Percentiles rank a stretch among this genome's conserved stretches.
These are phyloP conservation scores for Onychomys torridus DNA, from an alignment of 2,797 vertebrate species.

Conservation along the genomic window DNA sequence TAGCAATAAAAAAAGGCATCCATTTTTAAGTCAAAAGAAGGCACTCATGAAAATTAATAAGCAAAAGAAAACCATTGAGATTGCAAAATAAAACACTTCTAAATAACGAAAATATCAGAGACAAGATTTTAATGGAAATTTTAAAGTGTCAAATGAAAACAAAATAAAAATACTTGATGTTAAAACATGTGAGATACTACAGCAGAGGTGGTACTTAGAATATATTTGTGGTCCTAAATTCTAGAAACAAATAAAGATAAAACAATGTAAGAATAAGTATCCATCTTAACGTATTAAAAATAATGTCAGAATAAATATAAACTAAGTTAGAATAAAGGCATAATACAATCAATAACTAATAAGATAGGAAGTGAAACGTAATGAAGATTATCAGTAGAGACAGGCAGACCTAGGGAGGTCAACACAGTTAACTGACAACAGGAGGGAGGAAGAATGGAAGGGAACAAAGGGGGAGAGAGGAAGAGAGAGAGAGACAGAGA, in stretches of 20 bases:
- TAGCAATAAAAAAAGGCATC: not conserved
- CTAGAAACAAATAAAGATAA: slow-evolving; percentile 11
- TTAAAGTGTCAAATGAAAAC: slow-evolving; percentile 27
- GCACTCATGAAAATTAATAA: slow-evolving; percentile 20
- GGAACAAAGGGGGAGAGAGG: not conserved
- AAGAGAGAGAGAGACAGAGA: not conserved
- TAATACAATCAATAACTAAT: slow-evolving; percentile 23
- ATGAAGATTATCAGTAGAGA: slow-evolving; percentile 9
- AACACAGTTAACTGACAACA: not conserved
- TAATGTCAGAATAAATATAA: slow-evolving; percentile 48
- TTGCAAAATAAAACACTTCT: slow-evolving; percentile 37
- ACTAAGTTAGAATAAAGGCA: not conserved
- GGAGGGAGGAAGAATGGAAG: not conserved
- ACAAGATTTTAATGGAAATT: not conserved
- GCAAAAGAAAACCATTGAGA: not conserved
- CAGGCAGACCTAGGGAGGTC: not conserved
- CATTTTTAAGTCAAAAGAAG: slow-evolving; percentile 20
- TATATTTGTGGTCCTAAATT: not conserved
- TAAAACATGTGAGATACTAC: not conserved
- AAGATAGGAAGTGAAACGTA: slow-evolving; percentile 33
- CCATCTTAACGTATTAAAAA: not conserved
- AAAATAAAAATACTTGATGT: not conserved
- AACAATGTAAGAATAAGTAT: slow-evolving; percentile 6
- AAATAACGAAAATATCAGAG: slow-evolving; percentile 34
- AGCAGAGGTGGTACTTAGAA: not conserved